Percentiles rank a stretch among this genome's conserved stretches.
Conservation (phyloP, 2,888 invertebrate species). For the Heliconius erato region DNA sequence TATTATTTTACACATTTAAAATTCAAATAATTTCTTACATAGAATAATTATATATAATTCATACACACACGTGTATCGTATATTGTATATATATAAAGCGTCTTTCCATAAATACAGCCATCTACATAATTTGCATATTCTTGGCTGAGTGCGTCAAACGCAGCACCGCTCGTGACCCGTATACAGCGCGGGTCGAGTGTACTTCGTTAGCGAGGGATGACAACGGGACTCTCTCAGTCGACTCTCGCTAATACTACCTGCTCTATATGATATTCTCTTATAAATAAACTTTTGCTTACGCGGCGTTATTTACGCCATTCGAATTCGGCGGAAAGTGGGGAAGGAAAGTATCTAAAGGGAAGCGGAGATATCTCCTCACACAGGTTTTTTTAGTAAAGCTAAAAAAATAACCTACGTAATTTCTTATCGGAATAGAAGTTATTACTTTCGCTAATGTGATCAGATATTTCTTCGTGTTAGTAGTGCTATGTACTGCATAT, state of each 20-base stretch:
- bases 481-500: too few species aligned
- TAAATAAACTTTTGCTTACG: too few species aligned
- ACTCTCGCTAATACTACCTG: slow-evolving; percentile 14
- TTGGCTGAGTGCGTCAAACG: slow-evolving; percentile 30
- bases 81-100: neutral
- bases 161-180: slow-evolving; percentile 29
- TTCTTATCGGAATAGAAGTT: too few species aligned
- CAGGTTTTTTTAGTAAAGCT: too few species aligned
- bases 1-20: neutral
- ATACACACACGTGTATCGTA: neutral
- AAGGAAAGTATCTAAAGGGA: too few species aligned
- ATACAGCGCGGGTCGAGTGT: slow-evolving; percentile 28
- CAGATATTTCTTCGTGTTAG: too few species aligned
- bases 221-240: slow-evolving; percentile 6
- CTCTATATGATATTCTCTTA: neutral
- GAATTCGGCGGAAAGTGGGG: too few species aligned
- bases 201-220: slow-evolving; percentile 27
- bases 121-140: slow-evolving; percentile 33
- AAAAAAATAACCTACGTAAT: too few species aligned
- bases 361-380: too few species aligned
- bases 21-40: neutral
- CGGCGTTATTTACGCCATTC: too few species aligned
- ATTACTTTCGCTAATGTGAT: too few species aligned
- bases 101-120: neutral
- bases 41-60: neutral